Conservation (phyloP, 2,113 vertebrate species). For the Pelecanus crispus region DNA sequence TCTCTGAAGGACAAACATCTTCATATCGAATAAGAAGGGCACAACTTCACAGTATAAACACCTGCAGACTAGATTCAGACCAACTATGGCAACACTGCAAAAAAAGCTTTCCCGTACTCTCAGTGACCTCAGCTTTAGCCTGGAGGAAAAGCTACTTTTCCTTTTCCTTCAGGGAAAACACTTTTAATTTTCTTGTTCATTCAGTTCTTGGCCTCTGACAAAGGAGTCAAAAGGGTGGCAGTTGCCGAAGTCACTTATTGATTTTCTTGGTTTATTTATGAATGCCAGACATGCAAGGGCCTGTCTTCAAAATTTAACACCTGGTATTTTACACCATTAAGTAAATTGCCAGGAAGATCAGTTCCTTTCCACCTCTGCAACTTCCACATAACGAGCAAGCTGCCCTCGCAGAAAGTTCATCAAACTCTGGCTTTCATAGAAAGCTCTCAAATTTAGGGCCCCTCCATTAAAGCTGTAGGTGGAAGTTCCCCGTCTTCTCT, state of each 20-base stretch:
- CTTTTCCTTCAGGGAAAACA: slow-evolving; percentile 5
- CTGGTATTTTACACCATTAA: slow-evolving; percentile 39
- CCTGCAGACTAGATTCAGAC: not conserved
- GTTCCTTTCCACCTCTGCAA: not conserved
- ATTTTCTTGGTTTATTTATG: slow-evolving; percentile 58
- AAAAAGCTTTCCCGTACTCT: not conserved
- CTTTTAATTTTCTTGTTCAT: slow-evolving; percentile 43
- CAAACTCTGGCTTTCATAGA: not conserved
- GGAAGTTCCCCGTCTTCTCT: not conserved
- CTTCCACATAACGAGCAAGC: not conserved
- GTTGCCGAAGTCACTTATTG: slow-evolving; percentile 31
- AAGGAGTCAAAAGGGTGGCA: slow-evolving; percentile 28
- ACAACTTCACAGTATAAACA: not conserved
- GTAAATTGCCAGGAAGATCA: not conserved
- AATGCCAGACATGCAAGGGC: slow-evolving; percentile 9
- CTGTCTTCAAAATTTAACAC: slow-evolving; percentile 37
- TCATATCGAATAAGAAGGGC: not conserved
- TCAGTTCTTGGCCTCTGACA: slow-evolving; percentile 33
- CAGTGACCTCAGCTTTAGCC: not conserved
- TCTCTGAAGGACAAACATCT: not conserved
- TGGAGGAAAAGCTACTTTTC: not conserved
- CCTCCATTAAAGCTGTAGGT: not conserved
- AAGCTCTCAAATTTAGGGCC: not conserved
- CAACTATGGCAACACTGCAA: not conserved
- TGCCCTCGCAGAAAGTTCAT: not conserved